Evolutionary conservation across 2,113 vertebrate species (phyloP).

Genomic region (Zosterops hypoxanthus): DNA sequence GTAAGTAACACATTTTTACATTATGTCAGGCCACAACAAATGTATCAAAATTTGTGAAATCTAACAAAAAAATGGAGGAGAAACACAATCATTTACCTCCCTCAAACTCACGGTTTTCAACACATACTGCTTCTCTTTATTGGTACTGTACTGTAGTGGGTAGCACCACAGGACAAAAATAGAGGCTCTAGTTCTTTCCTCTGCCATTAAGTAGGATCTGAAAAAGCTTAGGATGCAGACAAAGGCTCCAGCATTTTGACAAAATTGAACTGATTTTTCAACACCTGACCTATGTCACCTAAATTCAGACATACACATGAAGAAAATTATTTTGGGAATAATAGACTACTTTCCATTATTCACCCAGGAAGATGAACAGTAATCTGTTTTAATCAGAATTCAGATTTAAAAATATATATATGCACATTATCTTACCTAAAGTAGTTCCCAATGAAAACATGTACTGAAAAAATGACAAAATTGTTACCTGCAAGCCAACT

Average conservation of each 20-base stretch:
- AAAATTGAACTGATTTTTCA: neutral
- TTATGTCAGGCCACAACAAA: neutral
- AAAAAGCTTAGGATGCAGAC: neutral
- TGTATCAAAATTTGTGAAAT: neutral
- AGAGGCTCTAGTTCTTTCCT: neutral
- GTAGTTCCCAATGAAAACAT: neutral
- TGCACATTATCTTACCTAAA: neutral
- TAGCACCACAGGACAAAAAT: neutral
- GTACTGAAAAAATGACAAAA: neutral
- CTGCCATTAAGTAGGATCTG: neutral
- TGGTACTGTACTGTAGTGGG: neutral
- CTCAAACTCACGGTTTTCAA: neutral
- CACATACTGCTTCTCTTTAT: neutral
- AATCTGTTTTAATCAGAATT: neutral
- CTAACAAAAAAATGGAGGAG: neutral
- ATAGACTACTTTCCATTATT: neutral
- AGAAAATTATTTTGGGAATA: neutral
- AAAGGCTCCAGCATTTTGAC: neutral
- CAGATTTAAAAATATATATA: neutral
- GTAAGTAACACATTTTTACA: neutral
- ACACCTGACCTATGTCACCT: neutral
- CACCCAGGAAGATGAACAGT: neutral
- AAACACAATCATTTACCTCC: neutral
- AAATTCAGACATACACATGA: neutral
- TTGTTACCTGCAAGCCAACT: conserved; percentile 67